Evolutionary conservation across 2,888 invertebrate genomes (phyloP), one percentile per base, ranked within the genome.

Genomic region (Ennomos erosarius): DNA sequence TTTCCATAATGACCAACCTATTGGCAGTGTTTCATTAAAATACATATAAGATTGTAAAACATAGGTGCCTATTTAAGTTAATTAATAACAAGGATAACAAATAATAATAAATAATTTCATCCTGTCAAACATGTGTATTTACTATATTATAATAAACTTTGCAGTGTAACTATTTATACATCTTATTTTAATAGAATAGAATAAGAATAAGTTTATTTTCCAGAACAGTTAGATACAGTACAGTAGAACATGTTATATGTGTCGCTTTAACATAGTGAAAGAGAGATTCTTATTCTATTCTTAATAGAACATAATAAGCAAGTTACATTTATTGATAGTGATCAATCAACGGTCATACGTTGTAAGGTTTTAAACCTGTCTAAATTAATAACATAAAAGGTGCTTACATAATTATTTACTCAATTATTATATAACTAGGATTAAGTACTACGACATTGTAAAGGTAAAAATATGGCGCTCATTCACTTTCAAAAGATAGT

Each of bases 391-490:
- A 26, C 26, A 26, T 26, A 26, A 3, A 3, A 26, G 26, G 26
- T 26, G 4, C 1, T 3, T 26, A 26, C 4, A 26, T 26, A 3
- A 26, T 26, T 26, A 67, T n/a, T n/a, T n/a, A n/a, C n/a, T n/a
- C n/a, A n/a, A n/a, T n/a, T n/a, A n/a, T n/a, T n/a, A n/a, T 77
- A 66, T 75, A 76, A 69, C 78, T 69, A 57, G 62, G 60, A 69
- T 64, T 64, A 71, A 62, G 60, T 71, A 69, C 65, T 64, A 71
- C 68, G 11, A 71, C 65, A 60, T 64, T 68, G 59, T 64, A 66
- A 69, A 67, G 50, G 16, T 66, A 67, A 74, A 60, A 61, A 54
- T 55, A 42, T 48, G 48, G 55, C 37, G 42, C 55, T 26, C 26
- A 33, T 36, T 48, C 55, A 38, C 34, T 55, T 26, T 33, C 34